Base-by-base conservation (phyloP, 1,140 invertebrate genomes). In the Temnothorax nylanderi region DNA sequence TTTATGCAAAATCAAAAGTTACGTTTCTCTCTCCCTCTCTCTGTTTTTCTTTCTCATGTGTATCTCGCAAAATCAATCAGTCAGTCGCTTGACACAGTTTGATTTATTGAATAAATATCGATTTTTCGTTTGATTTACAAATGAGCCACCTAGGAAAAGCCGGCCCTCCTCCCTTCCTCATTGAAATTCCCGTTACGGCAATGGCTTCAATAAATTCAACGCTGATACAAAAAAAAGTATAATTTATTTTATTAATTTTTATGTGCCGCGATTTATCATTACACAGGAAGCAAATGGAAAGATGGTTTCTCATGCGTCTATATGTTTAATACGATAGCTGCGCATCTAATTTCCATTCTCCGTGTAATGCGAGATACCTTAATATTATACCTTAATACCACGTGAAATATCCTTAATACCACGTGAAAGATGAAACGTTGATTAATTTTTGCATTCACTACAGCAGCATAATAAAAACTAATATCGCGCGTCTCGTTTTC, bases 101-200 rank as follows among this genome's bases (percentile, higher is more conserved):
- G 88, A 89, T 78, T 89, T 85, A 88, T 88, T 64, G 65, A 49
- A 44, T 62, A 75, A 85, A 77, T 88, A 87, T 89, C 64, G 86
- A 77, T 87, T 74, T 76, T 87, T 89, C 65, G 58, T 87, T 89
- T 78, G 80, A 82, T 87, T 85, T 60, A 76, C 86, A 78, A 89
- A 89, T 80, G 80, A 85, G 86, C 58, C 54, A 26, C 21, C 47
- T 56, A 54, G 41, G 21, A 41, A 34, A 37, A 3, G 26, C 5
- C 67, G 13, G 18, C 51, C 44, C 67, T 47, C 41, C 6, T n/a
- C 13, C 8, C 26, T 34, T 60, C 4, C n/a, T 74, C 56, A 49
- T 84, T 84, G 26, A 47, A 84, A 84, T 84, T 84, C 41, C 41
- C 54, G 54, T 75, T 62, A 60, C 54, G 1, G 34, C 54, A 34